These are phyloP conservation scores for Mylabris sibirica DNA, from an alignment of 2,888 invertebrate genomes.

Conservation along the genomic window DNA sequence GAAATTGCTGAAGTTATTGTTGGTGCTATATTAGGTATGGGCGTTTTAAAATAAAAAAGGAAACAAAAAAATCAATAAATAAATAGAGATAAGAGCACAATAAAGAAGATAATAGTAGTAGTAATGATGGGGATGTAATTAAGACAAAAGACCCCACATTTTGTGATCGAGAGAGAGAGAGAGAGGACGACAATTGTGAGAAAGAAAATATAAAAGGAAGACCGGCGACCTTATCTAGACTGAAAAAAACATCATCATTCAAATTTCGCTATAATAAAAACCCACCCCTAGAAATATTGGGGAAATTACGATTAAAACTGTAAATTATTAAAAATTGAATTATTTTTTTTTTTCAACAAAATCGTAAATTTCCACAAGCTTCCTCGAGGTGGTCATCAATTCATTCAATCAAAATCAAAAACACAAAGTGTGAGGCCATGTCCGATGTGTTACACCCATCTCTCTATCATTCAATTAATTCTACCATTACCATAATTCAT, in stretches of 20 bases:
- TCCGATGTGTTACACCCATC: slow-evolving; percentile 8
- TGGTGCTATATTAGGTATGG: slow-evolving; percentile 90
- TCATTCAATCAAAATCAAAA: background rate
- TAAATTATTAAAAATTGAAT: background rate
- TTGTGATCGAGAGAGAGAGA: background rate
- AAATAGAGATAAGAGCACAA: background rate
- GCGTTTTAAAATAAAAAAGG: slow-evolving; percentile 28
- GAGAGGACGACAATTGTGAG: background rate
- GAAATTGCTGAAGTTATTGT: slow-evolving; percentile 97
- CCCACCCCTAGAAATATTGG: background rate
- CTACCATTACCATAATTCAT: background rate
- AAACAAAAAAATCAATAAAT: background rate
- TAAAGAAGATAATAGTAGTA: background rate
- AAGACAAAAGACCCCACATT: slow-evolving; percentile 5
- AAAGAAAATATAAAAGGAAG: background rate
- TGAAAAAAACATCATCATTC: slow-evolving; percentile 3
- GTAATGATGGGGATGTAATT: slow-evolving; percentile 1
- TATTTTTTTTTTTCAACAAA: background rate
- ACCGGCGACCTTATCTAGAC: slow-evolving; percentile 3
- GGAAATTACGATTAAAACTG: too few species aligned
- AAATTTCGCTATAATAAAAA: background rate
- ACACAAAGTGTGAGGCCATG: slow-evolving; percentile 8
- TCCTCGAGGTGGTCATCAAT: background rate
- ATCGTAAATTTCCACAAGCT: background rate
- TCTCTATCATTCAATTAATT: slow-evolving; percentile 1